Percentiles rank a stretch among this genome's conserved stretches.
phyloP scores from a whole-genome alignment of 2,113 vertebrate genomes.

The Apaloderma vittatum region DNA sequence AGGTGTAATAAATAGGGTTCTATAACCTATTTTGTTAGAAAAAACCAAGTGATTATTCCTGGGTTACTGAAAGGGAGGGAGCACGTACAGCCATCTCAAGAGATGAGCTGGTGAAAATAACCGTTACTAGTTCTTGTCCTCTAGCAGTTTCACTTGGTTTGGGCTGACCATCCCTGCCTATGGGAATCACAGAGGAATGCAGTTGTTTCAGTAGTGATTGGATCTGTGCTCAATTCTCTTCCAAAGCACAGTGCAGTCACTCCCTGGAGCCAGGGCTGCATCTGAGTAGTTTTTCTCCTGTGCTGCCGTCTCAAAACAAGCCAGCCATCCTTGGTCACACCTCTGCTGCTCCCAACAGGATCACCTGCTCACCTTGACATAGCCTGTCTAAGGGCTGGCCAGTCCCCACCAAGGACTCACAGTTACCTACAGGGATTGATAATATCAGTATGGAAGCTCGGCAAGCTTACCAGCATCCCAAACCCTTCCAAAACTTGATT shows the following conservation, averaged over 20 bases:
- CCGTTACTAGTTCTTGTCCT: background rate
- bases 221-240: background rate
- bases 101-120: background rate
- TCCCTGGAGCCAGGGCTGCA: background rate
- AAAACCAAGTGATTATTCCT: background rate
- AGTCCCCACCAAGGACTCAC: accelerated
- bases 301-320: background rate
- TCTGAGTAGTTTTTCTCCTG: background rate
- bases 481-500: background rate
- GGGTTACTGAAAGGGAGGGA: background rate
- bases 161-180: background rate
- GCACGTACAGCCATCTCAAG: background rate
- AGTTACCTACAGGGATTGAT: background rate
- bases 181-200: background rate
- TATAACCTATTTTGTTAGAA: background rate
- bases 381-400: background rate
- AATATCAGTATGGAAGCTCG: background rate
- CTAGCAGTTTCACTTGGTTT: background rate
- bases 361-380: accelerated
- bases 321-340: accelerated
- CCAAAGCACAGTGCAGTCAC: accelerated
- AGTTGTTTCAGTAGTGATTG: accelerated
- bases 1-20: background rate
- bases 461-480: background rate
- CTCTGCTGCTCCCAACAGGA: background rate